Evolutionary conservation across 2,888 invertebrate species (phyloP).

Genomic region (Allolobophora icterica): DNA sequence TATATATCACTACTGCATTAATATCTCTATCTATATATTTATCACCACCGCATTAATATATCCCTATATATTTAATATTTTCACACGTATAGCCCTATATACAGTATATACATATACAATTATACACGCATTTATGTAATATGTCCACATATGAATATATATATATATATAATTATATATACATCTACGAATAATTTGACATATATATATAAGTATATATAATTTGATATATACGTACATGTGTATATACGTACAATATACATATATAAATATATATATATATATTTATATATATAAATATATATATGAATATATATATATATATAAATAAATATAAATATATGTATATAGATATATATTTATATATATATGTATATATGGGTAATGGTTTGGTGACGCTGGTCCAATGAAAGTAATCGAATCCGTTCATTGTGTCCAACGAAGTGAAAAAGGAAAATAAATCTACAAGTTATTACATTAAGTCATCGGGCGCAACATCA

Average conservation of each 20-base stretch:
- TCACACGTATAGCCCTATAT: not conserved
- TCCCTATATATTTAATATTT: not conserved
- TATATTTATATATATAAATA: not conserved
- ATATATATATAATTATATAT: accelerated
- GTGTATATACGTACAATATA: not conserved
- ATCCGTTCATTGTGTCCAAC: slow-evolving; percentile 1
- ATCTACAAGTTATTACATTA: slow-evolving; percentile 17
- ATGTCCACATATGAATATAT: not conserved
- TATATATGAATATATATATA: not conserved
- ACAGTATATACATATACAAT: not conserved
- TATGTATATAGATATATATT: no score
- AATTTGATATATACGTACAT: not conserved
- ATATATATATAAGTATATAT: not conserved
- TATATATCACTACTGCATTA: no score
- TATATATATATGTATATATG: not conserved
- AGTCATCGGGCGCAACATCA: slow-evolving; percentile 4
- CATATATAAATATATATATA: not conserved
- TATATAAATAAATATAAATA: not conserved
- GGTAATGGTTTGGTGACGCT: not conserved
- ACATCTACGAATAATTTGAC: not conserved
- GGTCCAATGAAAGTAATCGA: slow-evolving; percentile 2
- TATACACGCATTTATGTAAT: not conserved
- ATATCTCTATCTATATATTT: not conserved
- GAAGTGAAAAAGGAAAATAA: slow-evolving; percentile 1
- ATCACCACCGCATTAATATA: not conserved